Base-by-base conservation (phyloP, 2,113 vertebrate genomes). In the Hepsetus odoe region DNA sequence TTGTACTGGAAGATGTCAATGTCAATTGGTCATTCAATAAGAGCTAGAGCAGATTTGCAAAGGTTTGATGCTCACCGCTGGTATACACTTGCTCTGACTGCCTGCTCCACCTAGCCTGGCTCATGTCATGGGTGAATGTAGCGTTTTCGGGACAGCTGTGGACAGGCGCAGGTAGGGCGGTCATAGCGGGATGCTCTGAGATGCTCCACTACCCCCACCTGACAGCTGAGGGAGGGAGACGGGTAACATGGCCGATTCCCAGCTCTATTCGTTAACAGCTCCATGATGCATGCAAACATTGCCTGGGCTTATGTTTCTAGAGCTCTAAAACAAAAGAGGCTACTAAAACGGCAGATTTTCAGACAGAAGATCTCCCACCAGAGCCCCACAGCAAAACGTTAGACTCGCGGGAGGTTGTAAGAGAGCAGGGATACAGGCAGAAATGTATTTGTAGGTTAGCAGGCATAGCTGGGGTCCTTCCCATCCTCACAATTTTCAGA, bases 241-340 rank as follows among this genome's bases (percentile, higher is more conserved):
- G 51, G 71, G 40, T 28, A 55, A 42, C 42, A 76, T 46, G 49
- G 70, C 16, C 35, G 56, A 74, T 80, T 62, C 61, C 73, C 22
- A 49, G 67, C 56, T 69, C 72, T 67, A 82, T 87, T 85, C 85
- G 77, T 81, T 80, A 80, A 33, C 28, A 9, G 78, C 72, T 82
- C 75, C 18, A 71, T 65, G 78, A 80, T 79, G 80, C 68, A 69
- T 81, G 77, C 30, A 53, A 70, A 26, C 61, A 30, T 64, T 80
- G 79, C 78, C 75, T 74, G 58, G 38, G 79, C 72, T 55, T 42
- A 14, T 28, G 28, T 44, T 14, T 42, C 46, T 33, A 59, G 75
- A 32, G 35, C 44, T 46, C 38, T 56, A 68, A 72, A 66, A 64
- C 61, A 28, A 35, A 53, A 53, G 22, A 38, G 32, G 74, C 62